These are phyloP conservation scores for Pangasius djambal DNA, from an alignment of 2,797 vertebrate genomes.

Conservation along the genomic window DNA sequence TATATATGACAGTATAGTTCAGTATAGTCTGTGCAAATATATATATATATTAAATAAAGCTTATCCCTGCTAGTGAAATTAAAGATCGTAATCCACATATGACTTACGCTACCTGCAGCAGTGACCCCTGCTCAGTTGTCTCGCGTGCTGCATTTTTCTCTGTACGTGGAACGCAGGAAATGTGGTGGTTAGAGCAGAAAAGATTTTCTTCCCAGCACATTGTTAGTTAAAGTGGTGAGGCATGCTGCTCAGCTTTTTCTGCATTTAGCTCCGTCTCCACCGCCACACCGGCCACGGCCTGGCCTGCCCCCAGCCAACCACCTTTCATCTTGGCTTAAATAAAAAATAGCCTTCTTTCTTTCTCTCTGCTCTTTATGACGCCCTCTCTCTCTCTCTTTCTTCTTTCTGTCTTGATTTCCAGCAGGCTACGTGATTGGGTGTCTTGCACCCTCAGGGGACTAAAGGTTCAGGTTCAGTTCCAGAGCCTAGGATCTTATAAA, in stretches of 20 bases:
- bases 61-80: background rate
- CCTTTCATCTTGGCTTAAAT: slow-evolving; percentile 61
- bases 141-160: slow-evolving; percentile 25
- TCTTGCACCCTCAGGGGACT: slow-evolving; percentile 50
- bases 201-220: slow-evolving; percentile 16
- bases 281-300: slow-evolving; percentile 26
- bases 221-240: slow-evolving; percentile 42
- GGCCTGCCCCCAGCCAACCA: slow-evolving; percentile 47
- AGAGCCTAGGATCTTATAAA: slow-evolving; percentile 26
- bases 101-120: slow-evolving; percentile 45
- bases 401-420: slow-evolving; percentile 41
- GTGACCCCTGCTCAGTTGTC: slow-evolving; percentile 23
- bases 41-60: background rate
- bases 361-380: slow-evolving; percentile 41
- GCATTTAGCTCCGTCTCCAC: slow-evolving; percentile 53
- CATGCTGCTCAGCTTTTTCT: slow-evolving; percentile 53
- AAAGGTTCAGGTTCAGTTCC: slow-evolving; percentile 46
- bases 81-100: slow-evolving; percentile 21
- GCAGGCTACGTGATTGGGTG: slow-evolving; percentile 50
- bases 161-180: slow-evolving; percentile 43
- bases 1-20: background rate
- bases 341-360: slow-evolving; percentile 46
- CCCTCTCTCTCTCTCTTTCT: slow-evolving; percentile 32
- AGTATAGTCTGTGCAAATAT: background rate
- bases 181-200: slow-evolving; percentile 32